Percentiles rank a stretch among this genome's conserved stretches.
phyloP scores from a whole-genome alignment of 1,140 invertebrate genomes.

The Thaumetopoea pityocampa region DNA sequence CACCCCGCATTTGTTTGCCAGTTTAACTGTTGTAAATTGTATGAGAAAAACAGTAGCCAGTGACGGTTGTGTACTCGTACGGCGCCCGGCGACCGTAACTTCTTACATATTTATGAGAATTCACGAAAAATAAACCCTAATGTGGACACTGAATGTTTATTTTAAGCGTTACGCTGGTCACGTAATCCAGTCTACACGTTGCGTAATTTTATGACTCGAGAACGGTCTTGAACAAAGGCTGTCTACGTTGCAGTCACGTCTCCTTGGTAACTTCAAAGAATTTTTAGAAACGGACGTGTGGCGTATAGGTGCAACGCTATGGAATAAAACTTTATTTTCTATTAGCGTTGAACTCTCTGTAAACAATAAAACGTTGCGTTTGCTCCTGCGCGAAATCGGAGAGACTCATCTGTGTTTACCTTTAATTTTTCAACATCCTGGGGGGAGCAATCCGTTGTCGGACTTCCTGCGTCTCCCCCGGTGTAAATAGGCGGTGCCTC shows the following conservation, averaged over 20 bases:
- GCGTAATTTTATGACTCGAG: neutral
- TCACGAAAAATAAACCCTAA: constrained; percentile 31
- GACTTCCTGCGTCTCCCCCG: constrained; percentile 21
- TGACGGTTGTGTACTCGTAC: constrained; percentile 16
- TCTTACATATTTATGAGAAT: constrained; percentile 47
- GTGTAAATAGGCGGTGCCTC: constrained; percentile 26
- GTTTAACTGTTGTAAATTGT: constrained; percentile 60
- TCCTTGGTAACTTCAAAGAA: constrained; percentile 9
- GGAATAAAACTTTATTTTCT: constrained; percentile 13
- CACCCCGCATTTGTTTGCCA: constrained; percentile 47
- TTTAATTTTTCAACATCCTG: constrained; percentile 18
- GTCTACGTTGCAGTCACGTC: constrained; percentile 5
- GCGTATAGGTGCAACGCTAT: constrained; percentile 6
- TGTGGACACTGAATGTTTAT: constrained; percentile 16
- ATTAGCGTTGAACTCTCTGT: constrained; percentile 10
- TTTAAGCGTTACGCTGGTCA: constrained; percentile 13
- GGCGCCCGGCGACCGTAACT: constrained; percentile 24
- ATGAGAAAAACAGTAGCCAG: constrained; percentile 40
- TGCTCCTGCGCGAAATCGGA: constrained; percentile 11
- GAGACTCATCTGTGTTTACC: constrained; percentile 28
- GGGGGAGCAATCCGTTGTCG: constrained; percentile 16
- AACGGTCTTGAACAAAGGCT: neutral
- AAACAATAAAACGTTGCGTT: constrained; percentile 12
- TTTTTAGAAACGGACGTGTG: constrained; percentile 6
- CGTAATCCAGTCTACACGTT: constrained; percentile 8